A percentile compares a stretch with the other conserved stretches of the same genome.
phyloP scores from a whole-genome alignment of 2,888 invertebrate genomes.

The Parelbella ahira region DNA sequence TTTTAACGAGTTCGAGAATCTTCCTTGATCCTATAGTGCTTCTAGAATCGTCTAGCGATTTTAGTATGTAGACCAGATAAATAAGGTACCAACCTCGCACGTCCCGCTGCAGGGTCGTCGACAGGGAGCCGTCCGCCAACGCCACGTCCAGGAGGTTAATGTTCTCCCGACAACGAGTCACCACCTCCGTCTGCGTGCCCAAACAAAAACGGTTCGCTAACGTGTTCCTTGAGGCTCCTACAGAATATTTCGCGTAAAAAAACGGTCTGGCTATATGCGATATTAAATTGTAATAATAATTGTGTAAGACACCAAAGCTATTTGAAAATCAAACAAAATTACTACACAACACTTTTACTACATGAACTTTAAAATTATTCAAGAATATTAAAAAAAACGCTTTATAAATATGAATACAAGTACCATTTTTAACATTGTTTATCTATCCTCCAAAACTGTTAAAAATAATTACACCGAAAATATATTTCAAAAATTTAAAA shows the following conservation, averaged over 20 bases:
- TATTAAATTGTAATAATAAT: conserved; percentile 4
- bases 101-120: conserved; percentile 78
- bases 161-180: conserved; percentile 92
- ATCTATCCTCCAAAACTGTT: no score
- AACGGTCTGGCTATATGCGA: conserved; percentile 3
- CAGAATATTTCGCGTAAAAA: background rate
- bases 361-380: no score
- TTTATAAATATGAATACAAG: no score
- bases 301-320: no score
- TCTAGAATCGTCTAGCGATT: background rate
- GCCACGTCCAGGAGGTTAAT: conserved; percentile 88
- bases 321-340: no score
- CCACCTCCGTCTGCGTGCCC: conserved; percentile 87
- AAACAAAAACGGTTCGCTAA: conserved; percentile 38
- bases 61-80: background rate
- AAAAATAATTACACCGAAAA: no score
- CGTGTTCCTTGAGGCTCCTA: background rate
- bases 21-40: conserved; percentile 5
- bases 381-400: no score
- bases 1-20: background rate
- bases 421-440: no score
- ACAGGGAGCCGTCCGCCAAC: conserved; percentile 77
- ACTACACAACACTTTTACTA: no score
- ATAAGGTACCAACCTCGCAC: conserved; percentile 77
- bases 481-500: no score